Percentiles rank a stretch among this genome's conserved stretches.
These are phyloP conservation scores for Crotophaga sulcirostris DNA, from an alignment of 2,113 vertebrate species.

Conservation along the genomic window DNA sequence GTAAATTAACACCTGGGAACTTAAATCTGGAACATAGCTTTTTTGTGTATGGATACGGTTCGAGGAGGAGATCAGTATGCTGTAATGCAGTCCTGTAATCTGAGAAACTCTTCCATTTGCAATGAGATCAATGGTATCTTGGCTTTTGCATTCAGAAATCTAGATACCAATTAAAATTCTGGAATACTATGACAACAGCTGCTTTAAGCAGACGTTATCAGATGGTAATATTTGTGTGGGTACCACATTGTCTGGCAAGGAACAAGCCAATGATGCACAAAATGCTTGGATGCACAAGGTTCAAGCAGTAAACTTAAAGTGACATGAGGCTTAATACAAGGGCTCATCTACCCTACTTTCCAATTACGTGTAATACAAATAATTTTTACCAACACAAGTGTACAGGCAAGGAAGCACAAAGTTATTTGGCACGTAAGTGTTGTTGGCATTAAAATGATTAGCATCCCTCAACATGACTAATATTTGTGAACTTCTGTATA, in stretches of 20 bases:
- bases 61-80: neutral
- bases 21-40: neutral
- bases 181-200: conserved; percentile 40
- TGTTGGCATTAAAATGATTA: neutral
- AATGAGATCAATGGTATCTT: neutral
- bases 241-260: conserved; percentile 34
- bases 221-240: conserved; percentile 63
- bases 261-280: conserved; percentile 49
- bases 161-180: conserved; percentile 32
- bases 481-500: neutral
- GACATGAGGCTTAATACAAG: neutral
- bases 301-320: conserved; percentile 26
- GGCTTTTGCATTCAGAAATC: conserved; percentile 20
- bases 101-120: neutral
- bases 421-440: neutral
- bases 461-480: neutral
- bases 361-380: neutral
- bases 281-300: conserved; percentile 32
- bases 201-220: conserved; percentile 61
- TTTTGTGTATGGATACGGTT: neutral
- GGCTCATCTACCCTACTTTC: neutral
- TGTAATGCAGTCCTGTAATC: neutral
- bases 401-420: neutral
- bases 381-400: neutral
- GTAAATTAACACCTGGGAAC: neutral